Base-by-base conservation (phyloP, 2,888 invertebrate genomes). In the Sinelater perroti region DNA sequence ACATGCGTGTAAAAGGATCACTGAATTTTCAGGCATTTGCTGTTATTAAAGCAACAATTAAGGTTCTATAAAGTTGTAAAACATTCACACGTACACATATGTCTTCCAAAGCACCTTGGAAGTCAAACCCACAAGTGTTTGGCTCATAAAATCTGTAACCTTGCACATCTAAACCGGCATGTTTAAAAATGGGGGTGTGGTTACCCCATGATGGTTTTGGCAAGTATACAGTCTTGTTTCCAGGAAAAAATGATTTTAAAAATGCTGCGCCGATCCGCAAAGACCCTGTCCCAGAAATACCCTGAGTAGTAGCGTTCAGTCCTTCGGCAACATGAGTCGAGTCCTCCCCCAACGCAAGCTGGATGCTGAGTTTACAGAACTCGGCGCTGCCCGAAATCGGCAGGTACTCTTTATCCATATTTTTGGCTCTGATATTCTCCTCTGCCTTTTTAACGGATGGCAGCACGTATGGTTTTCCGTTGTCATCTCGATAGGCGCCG, bases 201-300 rank as follows among this genome's bases (percentile, higher is more conserved):
- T 99, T 99, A 47, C 98, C 98, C 99, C 99, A 99, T 0, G 98
- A 90, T 2, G 99, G 99, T 1, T 85, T 81, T 3, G 99, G 97
- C 66, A 98, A 71, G 81, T 94, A 97, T 42, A 94, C 80, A 60
- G 88, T 89, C 79, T 95, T 95, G 67, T 81, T 83, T 24, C 90
- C 88, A 4, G 85, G 85, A 79, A 90, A 92, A 79, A 90, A 94
- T 65, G 86, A 87, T 51, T 86, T 87, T 59, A 97, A 79, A 78
- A 96, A 98, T 60, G 90, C 91, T 30, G 91, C 89, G 18, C 97
- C 99, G 42, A 98, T 85, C 56, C 95, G 86, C n/a, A 99, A 82
- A 1, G 98, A 92, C 10, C 99, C 99, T 8, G 99, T 99, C 49
- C 99, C 99, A 63, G 97, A 97, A 60, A 99, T 87, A n/a, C 91